phyloP scores from a whole-genome alignment of 2,797 vertebrate species.

The Chelonia mydas region DNA sequence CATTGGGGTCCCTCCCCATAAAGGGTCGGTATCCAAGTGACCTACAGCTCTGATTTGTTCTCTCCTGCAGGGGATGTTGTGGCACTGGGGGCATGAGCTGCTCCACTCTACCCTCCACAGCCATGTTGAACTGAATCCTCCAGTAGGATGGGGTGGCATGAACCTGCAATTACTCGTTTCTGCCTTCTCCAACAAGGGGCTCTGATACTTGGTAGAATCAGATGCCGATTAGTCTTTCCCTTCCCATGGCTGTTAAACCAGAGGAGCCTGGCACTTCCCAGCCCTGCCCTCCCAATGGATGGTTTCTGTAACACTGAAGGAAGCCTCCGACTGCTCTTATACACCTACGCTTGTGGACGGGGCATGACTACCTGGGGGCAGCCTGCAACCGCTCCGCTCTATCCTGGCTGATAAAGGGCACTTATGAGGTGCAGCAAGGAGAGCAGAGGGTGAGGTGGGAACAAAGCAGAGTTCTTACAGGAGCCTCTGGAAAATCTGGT shows the following conservation, averaged over 20 bases:
- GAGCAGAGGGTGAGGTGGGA: fast-evolving
- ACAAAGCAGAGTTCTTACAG: conserved; percentile 84
- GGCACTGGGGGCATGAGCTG: neutral
- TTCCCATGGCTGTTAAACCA: neutral
- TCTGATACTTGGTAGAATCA: neutral
- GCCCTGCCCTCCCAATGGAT: neutral
- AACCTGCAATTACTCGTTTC: neutral
- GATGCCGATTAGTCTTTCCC: neutral
- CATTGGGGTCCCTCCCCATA: neutral
- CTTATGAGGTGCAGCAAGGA: neutral
- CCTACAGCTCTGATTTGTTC: neutral
- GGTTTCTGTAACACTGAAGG: neutral
- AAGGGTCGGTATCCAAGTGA: neutral
- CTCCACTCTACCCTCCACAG: neutral
- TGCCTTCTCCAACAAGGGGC: neutral
- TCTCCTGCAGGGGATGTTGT: neutral
- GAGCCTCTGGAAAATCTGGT: conserved; percentile 92
- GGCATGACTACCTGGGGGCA: neutral
- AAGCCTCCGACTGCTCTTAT: neutral
- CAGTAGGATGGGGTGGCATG: neutral
- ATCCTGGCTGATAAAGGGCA: fast-evolving
- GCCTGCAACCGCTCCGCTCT: neutral
- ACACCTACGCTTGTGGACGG: fast-evolving
- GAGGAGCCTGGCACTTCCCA: neutral
- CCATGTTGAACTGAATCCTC: neutral